Evolutionary conservation across 2,113 vertebrate genomes (phyloP).

Genomic region (Oplegnathus fasciatus): DNA sequence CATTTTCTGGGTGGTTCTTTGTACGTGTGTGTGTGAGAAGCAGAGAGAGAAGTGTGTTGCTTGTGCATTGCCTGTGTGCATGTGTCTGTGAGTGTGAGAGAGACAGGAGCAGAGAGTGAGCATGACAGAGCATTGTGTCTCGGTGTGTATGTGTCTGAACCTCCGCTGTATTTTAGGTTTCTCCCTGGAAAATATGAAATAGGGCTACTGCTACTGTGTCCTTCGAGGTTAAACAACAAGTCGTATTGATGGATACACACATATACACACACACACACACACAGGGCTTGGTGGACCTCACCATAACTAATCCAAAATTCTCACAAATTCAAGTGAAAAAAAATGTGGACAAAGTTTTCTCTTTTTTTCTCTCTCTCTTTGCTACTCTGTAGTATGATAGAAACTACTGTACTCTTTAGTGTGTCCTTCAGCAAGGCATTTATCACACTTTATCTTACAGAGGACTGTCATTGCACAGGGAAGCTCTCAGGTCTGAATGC

Average conservation of each 20-base stretch:
- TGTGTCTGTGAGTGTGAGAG: conserved; percentile 56
- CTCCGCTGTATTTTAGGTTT: conserved; percentile 47
- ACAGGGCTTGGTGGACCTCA: background rate
- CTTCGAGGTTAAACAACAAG: conserved; percentile 65
- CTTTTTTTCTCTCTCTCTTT: background rate
- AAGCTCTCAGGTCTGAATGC: background rate
- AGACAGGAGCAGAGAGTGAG: conserved; percentile 60
- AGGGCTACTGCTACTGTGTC: conserved; percentile 47
- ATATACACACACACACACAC: background rate
- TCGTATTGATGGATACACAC: conserved; percentile 37
- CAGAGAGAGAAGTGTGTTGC: conserved; percentile 36
- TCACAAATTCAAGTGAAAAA: background rate
- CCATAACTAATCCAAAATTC: background rate
- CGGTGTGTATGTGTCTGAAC: conserved; percentile 53
- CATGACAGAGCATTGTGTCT: conserved; percentile 64
- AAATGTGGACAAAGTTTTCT: no score
- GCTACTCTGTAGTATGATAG: background rate
- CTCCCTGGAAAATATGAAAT: conserved; percentile 65
- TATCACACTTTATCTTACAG: background rate
- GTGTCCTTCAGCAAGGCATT: background rate
- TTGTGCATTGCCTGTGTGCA: conserved; percentile 45
- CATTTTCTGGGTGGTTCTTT: conserved; percentile 58
- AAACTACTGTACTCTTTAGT: background rate
- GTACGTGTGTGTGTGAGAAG: conserved; percentile 26
- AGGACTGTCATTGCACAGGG: background rate